Evolutionary conservation across 2,113 vertebrate genomes (phyloP), one percentile per base, ranked within the genome.

Genomic region (Patagioenas fasciata): DNA sequence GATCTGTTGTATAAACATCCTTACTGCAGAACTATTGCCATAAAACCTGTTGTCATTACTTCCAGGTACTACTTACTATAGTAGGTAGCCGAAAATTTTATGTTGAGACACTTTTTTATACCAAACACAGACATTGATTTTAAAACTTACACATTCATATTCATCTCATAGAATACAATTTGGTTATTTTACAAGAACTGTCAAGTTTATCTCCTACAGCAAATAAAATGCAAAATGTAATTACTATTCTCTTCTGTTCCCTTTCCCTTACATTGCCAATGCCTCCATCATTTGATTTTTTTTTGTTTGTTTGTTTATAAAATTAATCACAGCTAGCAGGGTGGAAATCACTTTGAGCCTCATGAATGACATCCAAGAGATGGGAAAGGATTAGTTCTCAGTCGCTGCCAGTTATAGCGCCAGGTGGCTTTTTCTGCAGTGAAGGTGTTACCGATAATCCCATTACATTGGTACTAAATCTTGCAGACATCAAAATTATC

Each of bases 371-470:
- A 99, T 99, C 98, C 98, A 98, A 98, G 98, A 99, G 99, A 99
- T 98, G 99, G 98, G 98, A 99, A 98, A 94, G 99, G 99, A 99
- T 99, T 99, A 99, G 98, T 98, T 98, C 98, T 97, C 98, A 98
- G 98, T 98, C 97, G 98, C 98, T 99, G 98, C 98, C 99, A 99
- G 99, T 99, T 99, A 98, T 97, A 99, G 98, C 98, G 95, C 99
- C 99, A 99, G 99, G 99, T 99, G 99, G 99, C 98, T 99, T 98
- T 98, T 98, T 98, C 98, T 98, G 97, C 98, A 97, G 98, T 96
- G 98, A 99, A 99, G 99, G 99, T 99, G 99, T 99, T 99, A 99
- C 98, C 95, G 98, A 98, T 99, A 99, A 99, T 99, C 99, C 98
- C 99, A 99, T 99, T 99, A 99, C 98, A 98, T 98, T 98, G 97